These are phyloP conservation scores for Eleutherodactylus coqui DNA, from an alignment of 2,797 vertebrate genomes.

Conservation along the genomic window DNA sequence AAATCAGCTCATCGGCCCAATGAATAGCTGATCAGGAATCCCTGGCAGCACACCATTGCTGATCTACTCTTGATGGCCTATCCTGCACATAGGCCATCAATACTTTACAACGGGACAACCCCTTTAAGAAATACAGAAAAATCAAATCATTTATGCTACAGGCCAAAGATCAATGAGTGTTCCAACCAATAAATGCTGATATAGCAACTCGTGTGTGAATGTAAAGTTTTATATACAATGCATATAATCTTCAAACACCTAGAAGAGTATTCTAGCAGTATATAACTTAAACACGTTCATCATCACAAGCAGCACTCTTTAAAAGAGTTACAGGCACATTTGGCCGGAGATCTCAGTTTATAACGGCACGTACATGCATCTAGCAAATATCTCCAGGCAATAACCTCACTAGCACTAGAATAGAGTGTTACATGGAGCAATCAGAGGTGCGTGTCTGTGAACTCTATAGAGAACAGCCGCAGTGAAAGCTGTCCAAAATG, in stretches of 20 bases:
- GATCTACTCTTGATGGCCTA: too few species aligned
- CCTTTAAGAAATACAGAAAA: background rate
- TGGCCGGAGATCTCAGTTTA: background rate
- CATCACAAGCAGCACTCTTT: background rate
- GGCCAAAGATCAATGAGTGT: background rate
- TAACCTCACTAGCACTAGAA: background rate
- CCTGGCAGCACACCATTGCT: too few species aligned
- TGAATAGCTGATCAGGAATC: too few species aligned
- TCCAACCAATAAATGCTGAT: background rate
- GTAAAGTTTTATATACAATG: background rate
- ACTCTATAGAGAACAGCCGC: background rate
- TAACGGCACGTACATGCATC: background rate
- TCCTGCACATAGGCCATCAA: too few species aligned
- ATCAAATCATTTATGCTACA: background rate
- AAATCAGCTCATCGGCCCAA: too few species aligned
- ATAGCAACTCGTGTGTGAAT: background rate
- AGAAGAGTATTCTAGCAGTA: background rate
- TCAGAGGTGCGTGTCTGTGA: background rate
- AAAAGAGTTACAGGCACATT: background rate
- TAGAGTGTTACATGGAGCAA: background rate
- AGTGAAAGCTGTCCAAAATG: slow-evolving; percentile 9
- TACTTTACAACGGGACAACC: too few species aligned
- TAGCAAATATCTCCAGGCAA: background rate
- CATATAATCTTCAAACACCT: background rate
- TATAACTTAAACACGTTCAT: background rate